Percentiles rank a stretch among this genome's conserved stretches.
phyloP scores from a whole-genome alignment of 53 echinoderm and acorn worm genomes.

The Stichopus horrens region DNA sequence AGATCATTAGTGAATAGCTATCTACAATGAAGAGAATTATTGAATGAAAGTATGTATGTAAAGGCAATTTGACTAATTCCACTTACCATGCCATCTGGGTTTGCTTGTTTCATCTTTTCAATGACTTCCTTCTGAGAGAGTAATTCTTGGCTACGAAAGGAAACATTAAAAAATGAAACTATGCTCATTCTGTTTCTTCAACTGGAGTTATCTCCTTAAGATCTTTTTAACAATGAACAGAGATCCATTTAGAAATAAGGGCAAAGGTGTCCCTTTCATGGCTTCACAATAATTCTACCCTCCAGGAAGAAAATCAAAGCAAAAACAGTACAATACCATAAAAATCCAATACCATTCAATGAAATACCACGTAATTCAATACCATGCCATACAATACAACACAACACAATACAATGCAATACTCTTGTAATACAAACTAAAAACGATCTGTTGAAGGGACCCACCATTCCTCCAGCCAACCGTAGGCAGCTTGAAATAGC shows the following conservation, averaged over 20 bases:
- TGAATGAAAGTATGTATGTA: too few relatives aligned
- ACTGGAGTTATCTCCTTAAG: too few relatives aligned
- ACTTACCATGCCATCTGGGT: conserved; percentile 82
- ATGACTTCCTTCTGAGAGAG: conserved; percentile 84
- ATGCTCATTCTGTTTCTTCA: not conserved
- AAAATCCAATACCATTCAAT: too few relatives aligned
- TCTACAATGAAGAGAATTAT: too few relatives aligned
- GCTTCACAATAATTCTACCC: not conserved
- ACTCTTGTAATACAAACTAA: too few relatives aligned
- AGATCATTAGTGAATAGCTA: too few relatives aligned
- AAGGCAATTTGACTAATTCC: not conserved
- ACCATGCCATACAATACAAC: not conserved
- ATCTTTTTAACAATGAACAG: too few relatives aligned
- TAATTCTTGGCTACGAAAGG: conserved; percentile 69
- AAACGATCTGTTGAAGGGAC: not conserved
- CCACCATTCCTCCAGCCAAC: conserved; percentile 88
- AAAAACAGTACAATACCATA: too few relatives aligned
- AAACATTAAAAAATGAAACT: not conserved
- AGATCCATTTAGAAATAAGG: too few relatives aligned
- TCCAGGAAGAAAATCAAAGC: not conserved
- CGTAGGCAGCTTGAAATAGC: conserved; percentile 78
- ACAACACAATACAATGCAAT: not conserved
- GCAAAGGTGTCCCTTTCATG: not conserved
- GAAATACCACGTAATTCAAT: not conserved
- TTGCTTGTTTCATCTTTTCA: conserved; percentile 73